Evolutionary conservation across 2,113 vertebrate genomes (phyloP).

Genomic region (Tupaia tana): DNA sequence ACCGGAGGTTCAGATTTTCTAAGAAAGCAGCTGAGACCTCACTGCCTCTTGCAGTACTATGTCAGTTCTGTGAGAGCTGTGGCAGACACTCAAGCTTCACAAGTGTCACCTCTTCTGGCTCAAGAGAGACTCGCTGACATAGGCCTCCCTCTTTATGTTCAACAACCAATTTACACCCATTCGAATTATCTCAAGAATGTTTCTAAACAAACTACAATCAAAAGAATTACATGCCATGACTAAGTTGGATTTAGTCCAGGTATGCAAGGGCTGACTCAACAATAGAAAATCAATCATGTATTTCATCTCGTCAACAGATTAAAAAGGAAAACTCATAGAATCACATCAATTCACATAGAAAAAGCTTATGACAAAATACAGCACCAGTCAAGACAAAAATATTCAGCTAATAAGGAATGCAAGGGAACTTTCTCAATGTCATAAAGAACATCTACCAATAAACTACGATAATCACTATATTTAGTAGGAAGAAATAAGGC

Average conservation of each 20-base stretch:
- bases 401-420: not conserved
- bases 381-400: not conserved
- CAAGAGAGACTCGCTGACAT: not conserved
- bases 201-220: not conserved
- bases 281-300: conserved; percentile 10
- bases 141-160: not conserved
- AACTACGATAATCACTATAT: not conserved
- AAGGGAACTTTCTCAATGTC: not conserved
- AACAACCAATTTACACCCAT: not conserved
- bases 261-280: not conserved
- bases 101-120: not conserved
- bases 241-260: not conserved
- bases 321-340: not conserved
- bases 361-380: not conserved
- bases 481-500: not conserved
- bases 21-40: not conserved
- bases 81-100: not conserved
- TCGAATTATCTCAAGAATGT: conserved; percentile 9
- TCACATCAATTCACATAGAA: not conserved
- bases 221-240: not conserved
- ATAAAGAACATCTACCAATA: not conserved
- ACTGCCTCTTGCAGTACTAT: not conserved
- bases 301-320: not conserved
- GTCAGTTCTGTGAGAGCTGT: not conserved
- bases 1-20: not conserved